Conservation (phyloP, 2,113 vertebrate species). For the Paradisaea rubra region DNA sequence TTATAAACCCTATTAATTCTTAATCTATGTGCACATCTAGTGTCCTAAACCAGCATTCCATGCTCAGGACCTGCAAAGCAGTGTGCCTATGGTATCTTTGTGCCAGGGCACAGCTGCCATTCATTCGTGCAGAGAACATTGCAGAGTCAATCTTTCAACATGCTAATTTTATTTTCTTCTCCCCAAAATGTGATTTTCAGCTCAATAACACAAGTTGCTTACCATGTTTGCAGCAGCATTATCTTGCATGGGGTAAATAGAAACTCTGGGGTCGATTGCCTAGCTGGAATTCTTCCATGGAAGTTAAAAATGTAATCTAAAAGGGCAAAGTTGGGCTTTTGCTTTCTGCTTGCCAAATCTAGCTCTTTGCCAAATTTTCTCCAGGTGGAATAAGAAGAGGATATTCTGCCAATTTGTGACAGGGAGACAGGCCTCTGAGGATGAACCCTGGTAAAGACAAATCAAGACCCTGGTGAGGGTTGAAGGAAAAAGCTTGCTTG, state of each 20-base stretch:
- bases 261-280: background rate
- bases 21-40: background rate
- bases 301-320: background rate
- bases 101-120: background rate
- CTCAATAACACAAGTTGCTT: background rate
- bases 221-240: background rate
- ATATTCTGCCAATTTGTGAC: background rate
- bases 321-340: background rate
- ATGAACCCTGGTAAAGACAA: background rate
- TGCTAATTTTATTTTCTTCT: background rate
- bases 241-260: background rate
- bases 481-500: background rate
- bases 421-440: background rate
- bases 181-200: background rate
- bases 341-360: background rate
- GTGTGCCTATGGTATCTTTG: fast-evolving
- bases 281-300: background rate
- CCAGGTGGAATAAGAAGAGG: background rate
- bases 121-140: background rate
- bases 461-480: background rate
- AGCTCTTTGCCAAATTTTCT: background rate
- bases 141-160: background rate
- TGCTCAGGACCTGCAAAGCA: background rate
- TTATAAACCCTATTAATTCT: background rate
- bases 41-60: background rate